Conservation (phyloP, 2,888 invertebrate species). For the Melinopterus prodromus region DNA sequence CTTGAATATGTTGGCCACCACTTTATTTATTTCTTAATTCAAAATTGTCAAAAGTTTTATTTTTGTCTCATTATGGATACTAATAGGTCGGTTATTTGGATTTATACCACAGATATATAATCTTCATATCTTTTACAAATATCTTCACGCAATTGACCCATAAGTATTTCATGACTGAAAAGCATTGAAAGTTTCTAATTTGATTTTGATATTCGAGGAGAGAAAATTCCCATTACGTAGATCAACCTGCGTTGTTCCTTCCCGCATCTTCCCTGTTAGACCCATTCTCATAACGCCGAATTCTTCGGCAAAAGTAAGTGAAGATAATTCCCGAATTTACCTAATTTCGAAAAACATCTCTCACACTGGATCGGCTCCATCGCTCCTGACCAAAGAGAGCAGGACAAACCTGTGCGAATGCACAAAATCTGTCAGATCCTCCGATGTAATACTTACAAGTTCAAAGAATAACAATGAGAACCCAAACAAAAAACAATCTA, state of each 20-base stretch:
- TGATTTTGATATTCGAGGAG: constrained; percentile 28
- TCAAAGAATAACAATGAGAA: not conserved
- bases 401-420: not conserved
- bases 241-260: constrained; percentile 23
- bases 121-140: too few relatives aligned
- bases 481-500: not conserved
- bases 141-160: not conserved
- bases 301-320: constrained; percentile 33
- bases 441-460: not conserved
- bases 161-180: not conserved
- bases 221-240: constrained; percentile 24
- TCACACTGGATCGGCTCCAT: not conserved
- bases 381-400: not conserved
- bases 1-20: not conserved
- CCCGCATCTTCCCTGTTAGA: constrained; percentile 23
- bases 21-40: not conserved
- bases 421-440: not conserved
- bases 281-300: constrained; percentile 33
- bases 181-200: not conserved
- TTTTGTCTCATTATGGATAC: not conserved
- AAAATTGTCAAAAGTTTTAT: not conserved
- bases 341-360: not conserved
- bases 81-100: not conserved
- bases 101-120: not conserved
- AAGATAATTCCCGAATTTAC: constrained; percentile 19